Evolutionary conservation across 2,113 vertebrate species (phyloP), one percentile per base, ranked within the genome.

Genomic region (Cephalopholis sonnerati): DNA sequence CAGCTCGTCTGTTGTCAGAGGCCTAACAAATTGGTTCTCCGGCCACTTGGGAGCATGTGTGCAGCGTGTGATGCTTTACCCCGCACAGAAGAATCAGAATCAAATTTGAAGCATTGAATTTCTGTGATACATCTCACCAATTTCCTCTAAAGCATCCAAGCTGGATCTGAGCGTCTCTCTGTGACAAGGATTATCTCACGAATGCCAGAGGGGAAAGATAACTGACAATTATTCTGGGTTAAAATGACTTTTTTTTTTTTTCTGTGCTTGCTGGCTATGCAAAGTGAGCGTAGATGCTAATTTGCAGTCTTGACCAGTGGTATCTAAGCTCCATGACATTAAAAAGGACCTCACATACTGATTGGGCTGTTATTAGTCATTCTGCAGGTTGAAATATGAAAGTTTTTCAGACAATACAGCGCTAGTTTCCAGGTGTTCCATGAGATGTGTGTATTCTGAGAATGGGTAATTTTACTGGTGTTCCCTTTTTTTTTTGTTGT

Each of bases 11-110:
- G 79, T 87, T 92, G 92, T 91, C 91, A 77, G 68, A 65, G 85
- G 83, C 84, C 87, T 91, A 92, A 90, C 87, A 92, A 93, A 92
- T 92, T 92, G 91, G 91, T 89, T 91, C 88, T 90, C 66, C n/a
- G 32, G 79, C 87, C 92, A 89, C 86, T 86, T 70, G 91, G 88
- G 89, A 93, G 83, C 72, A 65, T 82, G 80, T 90, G 87, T 88
- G 81, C 64, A 24, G 67, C 57, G 57, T 75, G 87, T 79, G 87
- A 86, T 71, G 91, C 55, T 88, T 92, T 88, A 70, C 67, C 64
- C 83, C 9, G 86, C 92, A 82, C 89, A 83, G 83, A 89, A 83
- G 87, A 88, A 88, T 86, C 85, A 84, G 68, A 91, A 92, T 90
- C 91, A 91, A 86, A 90, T 89, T 91, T 87, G 63, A 89, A 79